These are phyloP conservation scores for Coleophora deauratella DNA, from an alignment of 2,888 invertebrate genomes.

Conservation along the genomic window DNA sequence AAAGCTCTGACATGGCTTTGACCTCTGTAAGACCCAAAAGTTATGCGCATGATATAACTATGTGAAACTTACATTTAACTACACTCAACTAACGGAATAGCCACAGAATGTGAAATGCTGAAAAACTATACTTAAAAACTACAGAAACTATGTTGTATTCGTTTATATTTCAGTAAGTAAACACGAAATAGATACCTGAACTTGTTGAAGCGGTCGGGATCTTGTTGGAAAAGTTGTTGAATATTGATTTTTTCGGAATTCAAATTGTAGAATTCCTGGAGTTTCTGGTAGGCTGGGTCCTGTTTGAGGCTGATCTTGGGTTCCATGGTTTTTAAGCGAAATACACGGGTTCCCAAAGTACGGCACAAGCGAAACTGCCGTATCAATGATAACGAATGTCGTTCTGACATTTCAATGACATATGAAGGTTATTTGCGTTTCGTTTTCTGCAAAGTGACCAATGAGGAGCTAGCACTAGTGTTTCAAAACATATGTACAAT, in stretches of 20 bases:
- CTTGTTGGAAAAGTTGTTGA: conserved; percentile 85
- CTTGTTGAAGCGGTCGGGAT: conserved; percentile 88
- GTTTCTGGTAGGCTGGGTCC: conserved; percentile 82
- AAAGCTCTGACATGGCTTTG: conserved; percentile 17
- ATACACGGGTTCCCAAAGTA: conserved; percentile 24
- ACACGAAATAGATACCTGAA: conserved; percentile 79
- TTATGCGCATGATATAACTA: conserved; percentile 21
- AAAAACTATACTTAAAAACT: not conserved
- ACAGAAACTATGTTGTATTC: not conserved
- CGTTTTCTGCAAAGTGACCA: conserved; percentile 2
- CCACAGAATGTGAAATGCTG: not conserved
- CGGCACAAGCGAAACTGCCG: conserved; percentile 29
- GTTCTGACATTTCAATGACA: conserved; percentile 67
- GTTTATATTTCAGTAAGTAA: not conserved
- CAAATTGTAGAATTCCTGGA: conserved; percentile 82
- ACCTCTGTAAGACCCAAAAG: conserved; percentile 38
- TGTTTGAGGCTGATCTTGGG: conserved; percentile 54
- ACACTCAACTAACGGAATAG: not conserved
- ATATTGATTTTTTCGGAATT: conserved; percentile 86
- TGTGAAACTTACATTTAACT: conserved; percentile 4
- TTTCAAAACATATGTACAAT: not conserved
- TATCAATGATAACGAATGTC: conserved; percentile 57
- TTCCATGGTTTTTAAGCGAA: conserved; percentile 50
- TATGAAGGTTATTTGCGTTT: conserved; percentile 52
- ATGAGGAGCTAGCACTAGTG: not conserved